Evolutionary conservation across 2,888 invertebrate species (phyloP).

Genomic region (Craniophora ligustri): DNA sequence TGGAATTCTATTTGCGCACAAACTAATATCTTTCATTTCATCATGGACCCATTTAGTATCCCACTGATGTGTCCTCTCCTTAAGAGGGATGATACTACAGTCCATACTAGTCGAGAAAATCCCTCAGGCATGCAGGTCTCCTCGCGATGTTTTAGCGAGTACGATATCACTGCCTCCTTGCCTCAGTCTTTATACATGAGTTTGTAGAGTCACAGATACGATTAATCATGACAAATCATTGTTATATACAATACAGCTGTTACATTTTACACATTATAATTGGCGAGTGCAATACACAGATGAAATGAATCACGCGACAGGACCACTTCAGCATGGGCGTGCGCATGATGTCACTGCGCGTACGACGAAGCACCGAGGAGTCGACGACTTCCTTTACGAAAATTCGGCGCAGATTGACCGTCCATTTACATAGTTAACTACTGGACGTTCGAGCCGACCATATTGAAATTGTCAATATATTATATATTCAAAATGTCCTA

Average conservation of each 20-base stretch:
- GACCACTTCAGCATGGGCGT: constrained; percentile 57
- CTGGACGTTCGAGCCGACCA: too few relatives aligned
- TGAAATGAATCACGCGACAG: constrained; percentile 57
- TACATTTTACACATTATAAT: constrained; percentile 36
- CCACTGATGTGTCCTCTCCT: too few relatives aligned
- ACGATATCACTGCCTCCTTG: too few relatives aligned
- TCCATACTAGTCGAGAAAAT: too few relatives aligned
- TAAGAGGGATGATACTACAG: too few relatives aligned
- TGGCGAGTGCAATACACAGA: constrained; percentile 33
- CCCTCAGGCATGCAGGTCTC: too few relatives aligned
- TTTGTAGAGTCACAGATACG: constrained; percentile 21
- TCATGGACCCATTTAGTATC: too few relatives aligned
- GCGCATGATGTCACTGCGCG: constrained; percentile 52
- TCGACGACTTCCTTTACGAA: constrained; percentile 27
- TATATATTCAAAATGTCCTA: too few relatives aligned
- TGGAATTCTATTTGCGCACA: constrained; percentile 24
- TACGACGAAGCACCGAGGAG: constrained; percentile 16
- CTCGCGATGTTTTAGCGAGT: too few relatives aligned
- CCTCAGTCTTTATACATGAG: too few relatives aligned
- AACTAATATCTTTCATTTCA: constrained; percentile 21
- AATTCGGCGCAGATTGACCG: constrained; percentile 31
- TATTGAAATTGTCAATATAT: too few relatives aligned
- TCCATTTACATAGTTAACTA: constrained; percentile 35
- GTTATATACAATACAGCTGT: constrained; percentile 48
- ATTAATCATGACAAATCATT: constrained; percentile 43